Evolutionary conservation across 1,140 invertebrate species (phyloP).

Genomic region (Oedothorax gibbosus): DNA sequence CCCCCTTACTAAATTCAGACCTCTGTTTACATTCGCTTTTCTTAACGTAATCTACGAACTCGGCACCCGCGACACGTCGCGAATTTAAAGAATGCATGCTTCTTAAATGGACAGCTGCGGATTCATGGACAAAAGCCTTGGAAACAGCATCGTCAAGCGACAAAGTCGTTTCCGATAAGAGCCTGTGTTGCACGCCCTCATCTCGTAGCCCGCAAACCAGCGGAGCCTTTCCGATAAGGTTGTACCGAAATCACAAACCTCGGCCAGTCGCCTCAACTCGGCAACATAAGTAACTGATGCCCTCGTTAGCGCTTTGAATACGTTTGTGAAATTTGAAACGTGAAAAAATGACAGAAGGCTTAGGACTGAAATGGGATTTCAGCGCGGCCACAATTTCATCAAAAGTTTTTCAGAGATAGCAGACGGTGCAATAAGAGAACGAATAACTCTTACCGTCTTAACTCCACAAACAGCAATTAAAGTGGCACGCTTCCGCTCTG

Average conservation of each 20-base stretch:
- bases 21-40: neutral
- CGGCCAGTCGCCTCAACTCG: neutral
- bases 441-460: neutral
- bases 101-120: neutral
- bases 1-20: neutral
- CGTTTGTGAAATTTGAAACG: conserved; percentile 16
- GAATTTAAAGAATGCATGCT: conserved; percentile 1
- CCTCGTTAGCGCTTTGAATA: neutral
- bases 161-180: neutral
- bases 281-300: neutral
- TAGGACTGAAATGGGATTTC: conserved; percentile 6
- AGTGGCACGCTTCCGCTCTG: neutral
- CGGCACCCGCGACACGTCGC: neutral
- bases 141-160: neutral
- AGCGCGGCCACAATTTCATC: neutral
- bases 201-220: conserved; percentile 11
- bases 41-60: neutral
- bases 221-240: neutral
- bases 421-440: neutral
- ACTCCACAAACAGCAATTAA: neutral
- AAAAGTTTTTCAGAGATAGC: conserved; percentile 1
- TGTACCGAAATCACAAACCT: conserved; percentile 3
- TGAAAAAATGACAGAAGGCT: neutral
- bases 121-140: neutral
- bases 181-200: neutral